These are phyloP conservation scores for Brotula barbata DNA, from an alignment of 2,797 vertebrate species.

Conservation along the genomic window DNA sequence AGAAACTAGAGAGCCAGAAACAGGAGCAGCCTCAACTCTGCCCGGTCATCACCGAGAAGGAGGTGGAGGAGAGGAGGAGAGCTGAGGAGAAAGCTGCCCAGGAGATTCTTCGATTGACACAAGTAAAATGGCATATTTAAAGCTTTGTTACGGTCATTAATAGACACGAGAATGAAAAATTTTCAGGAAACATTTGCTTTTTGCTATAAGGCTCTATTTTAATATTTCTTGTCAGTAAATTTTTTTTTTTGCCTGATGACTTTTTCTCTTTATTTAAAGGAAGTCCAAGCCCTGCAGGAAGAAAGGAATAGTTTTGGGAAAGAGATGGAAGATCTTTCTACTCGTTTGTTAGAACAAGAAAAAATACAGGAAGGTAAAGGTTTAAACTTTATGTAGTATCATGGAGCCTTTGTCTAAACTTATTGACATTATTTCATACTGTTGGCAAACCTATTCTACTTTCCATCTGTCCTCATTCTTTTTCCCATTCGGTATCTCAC, in stretches of 20 bases:
- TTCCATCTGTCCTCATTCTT: neutral
- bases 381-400: neutral
- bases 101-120: slow-evolving; percentile 71
- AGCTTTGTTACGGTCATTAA: slow-evolving; percentile 1
- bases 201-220: too few species aligned
- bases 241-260: neutral
- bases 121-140: slow-evolving; percentile 52
- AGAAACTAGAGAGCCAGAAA: slow-evolving; percentile 56
- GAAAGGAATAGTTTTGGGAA: slow-evolving; percentile 59
- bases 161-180: neutral
- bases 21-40: slow-evolving; percentile 41
- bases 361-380: slow-evolving; percentile 71
- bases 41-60: slow-evolving; percentile 54
- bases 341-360: slow-evolving; percentile 62
- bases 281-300: slow-evolving; percentile 60
- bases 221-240: neutral
- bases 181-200: too few species aligned
- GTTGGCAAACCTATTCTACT: too few species aligned
- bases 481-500: neutral
- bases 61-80: slow-evolving; percentile 66
- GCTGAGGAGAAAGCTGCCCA: slow-evolving; percentile 58
- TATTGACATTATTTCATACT: neutral
- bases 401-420: neutral
- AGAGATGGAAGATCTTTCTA: slow-evolving; percentile 69
- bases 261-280: slow-evolving; percentile 53